A percentile compares a stretch with the other conserved stretches of the same genome.
phyloP scores from a whole-genome alignment of 2,113 vertebrate species.

The Nibea coibor region DNA sequence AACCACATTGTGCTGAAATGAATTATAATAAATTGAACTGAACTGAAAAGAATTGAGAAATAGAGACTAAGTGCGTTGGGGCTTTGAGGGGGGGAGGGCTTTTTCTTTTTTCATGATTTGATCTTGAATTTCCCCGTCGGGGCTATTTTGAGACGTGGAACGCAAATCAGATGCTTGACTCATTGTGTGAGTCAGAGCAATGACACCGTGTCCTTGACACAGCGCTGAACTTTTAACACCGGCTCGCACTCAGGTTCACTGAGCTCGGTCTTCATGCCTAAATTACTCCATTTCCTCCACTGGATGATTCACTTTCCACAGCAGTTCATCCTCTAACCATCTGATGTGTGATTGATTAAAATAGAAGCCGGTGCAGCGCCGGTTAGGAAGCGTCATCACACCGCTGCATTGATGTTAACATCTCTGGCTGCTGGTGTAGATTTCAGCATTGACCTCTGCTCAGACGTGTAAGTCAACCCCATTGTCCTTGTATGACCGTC shows the following conservation, averaged over 20 bases:
- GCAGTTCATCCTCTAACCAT: conserved; percentile 56
- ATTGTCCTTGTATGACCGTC: conserved; percentile 77
- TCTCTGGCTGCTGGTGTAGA: conserved; percentile 65
- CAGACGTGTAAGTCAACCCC: conserved; percentile 66
- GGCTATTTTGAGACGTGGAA: conserved; percentile 7
- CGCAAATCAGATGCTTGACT: conserved; percentile 42
- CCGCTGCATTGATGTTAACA: conserved; percentile 57
- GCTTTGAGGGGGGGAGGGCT: background rate
- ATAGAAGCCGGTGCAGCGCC: conserved; percentile 49
- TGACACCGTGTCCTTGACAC: conserved; percentile 64
- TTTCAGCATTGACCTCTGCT: conserved; percentile 77
- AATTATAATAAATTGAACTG: conserved; percentile 69
- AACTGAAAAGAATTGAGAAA: conserved; percentile 59
- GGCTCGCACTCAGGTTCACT: conserved; percentile 19
- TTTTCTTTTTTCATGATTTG: conserved; percentile 30
- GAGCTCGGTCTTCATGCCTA: conserved; percentile 21
- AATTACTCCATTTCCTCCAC: conserved; percentile 56
- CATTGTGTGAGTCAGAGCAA: conserved; percentile 17
- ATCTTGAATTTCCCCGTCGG: conserved; percentile 43
- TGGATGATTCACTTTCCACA: conserved; percentile 64
- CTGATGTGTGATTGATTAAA: conserved; percentile 72
- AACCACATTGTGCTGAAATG: conserved; percentile 57
- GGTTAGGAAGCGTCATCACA: conserved; percentile 34
- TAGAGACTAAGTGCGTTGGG: conserved; percentile 37
- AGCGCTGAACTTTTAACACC: conserved; percentile 32